Conservation (phyloP, 1,140 invertebrate species). For the Bombus fervidus region DNA sequence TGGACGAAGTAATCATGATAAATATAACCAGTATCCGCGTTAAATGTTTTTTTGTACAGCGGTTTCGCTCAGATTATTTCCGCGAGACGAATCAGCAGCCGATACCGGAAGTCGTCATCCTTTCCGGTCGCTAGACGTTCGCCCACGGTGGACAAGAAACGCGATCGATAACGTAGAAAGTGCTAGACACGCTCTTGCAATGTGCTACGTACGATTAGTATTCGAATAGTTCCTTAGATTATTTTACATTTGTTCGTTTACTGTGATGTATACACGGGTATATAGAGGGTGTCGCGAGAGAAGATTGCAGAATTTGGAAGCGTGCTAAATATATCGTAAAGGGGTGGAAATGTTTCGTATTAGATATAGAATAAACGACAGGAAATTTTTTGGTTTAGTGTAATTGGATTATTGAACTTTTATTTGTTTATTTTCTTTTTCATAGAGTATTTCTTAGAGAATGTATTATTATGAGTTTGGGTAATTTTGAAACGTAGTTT, state of each 20-base stretch:
- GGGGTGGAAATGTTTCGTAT: background rate
- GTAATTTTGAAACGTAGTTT: background rate
- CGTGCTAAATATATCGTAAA: background rate
- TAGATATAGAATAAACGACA: background rate
- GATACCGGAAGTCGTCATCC: constrained; percentile 37
- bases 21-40: constrained; percentile 29
- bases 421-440: too few relatives aligned
- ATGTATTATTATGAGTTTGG: too few relatives aligned
- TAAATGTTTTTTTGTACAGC: constrained; percentile 31
- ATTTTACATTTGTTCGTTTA: constrained; percentile 43
- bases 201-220: constrained; percentile 47
- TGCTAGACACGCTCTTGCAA: constrained; percentile 24
- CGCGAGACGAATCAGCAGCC: constrained; percentile 3
- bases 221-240: constrained; percentile 62
- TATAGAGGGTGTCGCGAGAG: background rate
- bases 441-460: too few relatives aligned
- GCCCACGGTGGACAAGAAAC: background rate
- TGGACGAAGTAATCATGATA: constrained; percentile 57
- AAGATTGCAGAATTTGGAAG: background rate
- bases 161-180: constrained; percentile 23
- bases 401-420: background rate
- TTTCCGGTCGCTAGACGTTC: background rate
- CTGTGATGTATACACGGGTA: constrained; percentile 54
- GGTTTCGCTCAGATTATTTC: background rate
- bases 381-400: background rate